Percentiles rank a stretch among this genome's conserved stretches.
Conservation (phyloP, 2,797 vertebrate genomes). For the Champsocephalus esox region DNA sequence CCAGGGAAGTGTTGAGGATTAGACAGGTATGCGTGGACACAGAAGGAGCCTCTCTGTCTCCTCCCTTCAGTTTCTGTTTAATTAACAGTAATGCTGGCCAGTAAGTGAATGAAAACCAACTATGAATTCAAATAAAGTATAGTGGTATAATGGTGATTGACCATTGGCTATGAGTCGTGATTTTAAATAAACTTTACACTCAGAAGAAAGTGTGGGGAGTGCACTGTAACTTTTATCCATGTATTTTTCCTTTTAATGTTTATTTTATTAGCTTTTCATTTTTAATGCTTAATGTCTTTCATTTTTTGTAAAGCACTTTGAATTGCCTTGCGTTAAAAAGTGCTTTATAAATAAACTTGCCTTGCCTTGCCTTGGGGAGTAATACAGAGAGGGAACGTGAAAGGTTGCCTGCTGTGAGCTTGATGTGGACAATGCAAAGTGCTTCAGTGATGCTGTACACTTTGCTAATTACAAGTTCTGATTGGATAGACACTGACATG, state of each 20-base stretch:
- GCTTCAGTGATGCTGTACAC: not conserved
- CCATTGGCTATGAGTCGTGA: not conserved
- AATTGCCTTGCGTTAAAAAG: too few species aligned
- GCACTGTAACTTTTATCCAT: too few species aligned
- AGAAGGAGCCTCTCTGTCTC: conserved; percentile 44
- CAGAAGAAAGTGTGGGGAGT: not conserved
- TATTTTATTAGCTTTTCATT: too few species aligned
- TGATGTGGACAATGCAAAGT: not conserved
- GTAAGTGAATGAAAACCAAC: conserved; percentile 37
- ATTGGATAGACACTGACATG: not conserved
- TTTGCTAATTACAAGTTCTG: not conserved
- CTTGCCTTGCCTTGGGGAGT: not conserved
- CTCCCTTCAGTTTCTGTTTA: conserved; percentile 37
- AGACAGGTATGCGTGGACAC: conserved; percentile 59
- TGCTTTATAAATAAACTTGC: too few species aligned
- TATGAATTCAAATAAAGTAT: conserved; percentile 41
- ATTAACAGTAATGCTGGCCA: conserved; percentile 19
- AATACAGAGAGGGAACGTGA: conserved; percentile 11
- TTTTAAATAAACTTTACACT: conserved; percentile 19
- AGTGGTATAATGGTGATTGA: conserved; percentile 3
- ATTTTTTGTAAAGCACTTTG: too few species aligned
- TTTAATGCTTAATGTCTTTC: too few species aligned
- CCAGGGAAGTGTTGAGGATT: conserved; percentile 45
- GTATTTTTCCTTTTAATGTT: too few species aligned
- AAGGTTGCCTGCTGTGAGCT: not conserved